These are phyloP conservation scores for Lontra canadensis DNA, from an alignment of 2,113 vertebrate genomes.

Conservation along the genomic window DNA sequence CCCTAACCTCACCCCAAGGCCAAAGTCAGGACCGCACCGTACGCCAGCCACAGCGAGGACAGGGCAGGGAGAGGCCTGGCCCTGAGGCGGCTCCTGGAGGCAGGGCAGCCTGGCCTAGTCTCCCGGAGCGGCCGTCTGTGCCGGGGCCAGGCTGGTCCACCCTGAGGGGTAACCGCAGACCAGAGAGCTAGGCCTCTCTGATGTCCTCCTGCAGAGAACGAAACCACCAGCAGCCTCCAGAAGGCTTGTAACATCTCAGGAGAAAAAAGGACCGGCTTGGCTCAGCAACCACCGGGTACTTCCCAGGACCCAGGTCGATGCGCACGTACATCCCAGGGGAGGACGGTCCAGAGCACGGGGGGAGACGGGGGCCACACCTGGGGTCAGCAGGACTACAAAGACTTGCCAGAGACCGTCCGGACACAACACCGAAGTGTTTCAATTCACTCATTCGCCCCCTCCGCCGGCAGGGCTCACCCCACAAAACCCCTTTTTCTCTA, in stretches of 20 bases:
- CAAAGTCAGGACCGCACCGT: neutral
- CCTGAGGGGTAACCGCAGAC: neutral
- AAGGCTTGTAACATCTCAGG: neutral
- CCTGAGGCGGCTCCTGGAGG: accelerated
- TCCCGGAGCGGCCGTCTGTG: neutral
- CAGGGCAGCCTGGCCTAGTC: neutral
- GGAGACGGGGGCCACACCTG: neutral
- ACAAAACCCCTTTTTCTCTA: neutral
- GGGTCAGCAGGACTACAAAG: neutral
- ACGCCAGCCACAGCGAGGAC: accelerated
- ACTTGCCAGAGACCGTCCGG: accelerated
- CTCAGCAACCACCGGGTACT: neutral
- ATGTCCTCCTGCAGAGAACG: neutral
- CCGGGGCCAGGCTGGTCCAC: neutral
- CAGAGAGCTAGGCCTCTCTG: neutral
- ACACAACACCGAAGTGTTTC: neutral
- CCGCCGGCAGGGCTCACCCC: neutral
- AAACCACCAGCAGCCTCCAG: neutral
- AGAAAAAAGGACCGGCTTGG: neutral
- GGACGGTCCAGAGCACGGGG: neutral
- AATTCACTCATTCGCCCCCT: neutral
- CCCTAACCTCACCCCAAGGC: neutral
- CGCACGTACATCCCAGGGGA: neutral
- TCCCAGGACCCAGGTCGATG: neutral
- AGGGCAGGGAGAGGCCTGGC: neutral